These are phyloP conservation scores for Planococcus citri DNA, from an alignment of 1,140 invertebrate genomes.

Conservation along the genomic window DNA sequence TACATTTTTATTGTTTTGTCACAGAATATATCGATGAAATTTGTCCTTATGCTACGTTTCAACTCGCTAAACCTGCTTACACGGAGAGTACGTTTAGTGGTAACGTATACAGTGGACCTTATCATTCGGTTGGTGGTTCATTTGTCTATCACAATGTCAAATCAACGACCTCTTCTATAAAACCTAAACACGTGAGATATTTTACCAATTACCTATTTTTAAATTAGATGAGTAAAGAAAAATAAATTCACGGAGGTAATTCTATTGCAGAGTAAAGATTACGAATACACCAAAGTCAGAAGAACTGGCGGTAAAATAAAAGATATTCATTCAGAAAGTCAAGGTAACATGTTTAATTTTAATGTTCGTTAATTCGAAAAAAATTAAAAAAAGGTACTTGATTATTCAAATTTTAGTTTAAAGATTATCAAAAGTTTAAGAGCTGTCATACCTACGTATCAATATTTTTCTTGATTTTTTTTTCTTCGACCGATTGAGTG, in stretches of 20 bases:
- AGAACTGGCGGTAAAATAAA: slow-evolving; percentile 60
- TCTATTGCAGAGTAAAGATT: slow-evolving; percentile 52
- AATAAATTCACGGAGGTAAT: background rate
- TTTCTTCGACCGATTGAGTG: no score
- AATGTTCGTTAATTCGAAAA: no score
- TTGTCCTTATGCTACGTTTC: slow-evolving; percentile 81
- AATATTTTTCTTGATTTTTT: no score
- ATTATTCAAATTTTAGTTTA: no score
- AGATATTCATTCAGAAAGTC: slow-evolving; percentile 64
- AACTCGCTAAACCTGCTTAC: slow-evolving; percentile 70
- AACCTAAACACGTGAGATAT: slow-evolving; percentile 41
- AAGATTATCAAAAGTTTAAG: no score
- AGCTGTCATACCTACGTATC: no score
- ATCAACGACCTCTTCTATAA: slow-evolving; percentile 40
- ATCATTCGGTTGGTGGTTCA: slow-evolving; percentile 70
- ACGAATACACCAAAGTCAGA: slow-evolving; percentile 64
- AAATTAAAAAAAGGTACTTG: no score
- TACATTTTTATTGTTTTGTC: slow-evolving; percentile 24
- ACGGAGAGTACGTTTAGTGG: slow-evolving; percentile 80
- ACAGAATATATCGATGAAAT: slow-evolving; percentile 80
- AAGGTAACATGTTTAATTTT: slow-evolving; percentile 43
- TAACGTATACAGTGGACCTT: slow-evolving; percentile 70
- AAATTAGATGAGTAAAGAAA: background rate
- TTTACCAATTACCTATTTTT: no score
- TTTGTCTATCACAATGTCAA: slow-evolving; percentile 75